Conservation (phyloP, 2,113 vertebrate species). For the Gymnorhina tibicen region DNA sequence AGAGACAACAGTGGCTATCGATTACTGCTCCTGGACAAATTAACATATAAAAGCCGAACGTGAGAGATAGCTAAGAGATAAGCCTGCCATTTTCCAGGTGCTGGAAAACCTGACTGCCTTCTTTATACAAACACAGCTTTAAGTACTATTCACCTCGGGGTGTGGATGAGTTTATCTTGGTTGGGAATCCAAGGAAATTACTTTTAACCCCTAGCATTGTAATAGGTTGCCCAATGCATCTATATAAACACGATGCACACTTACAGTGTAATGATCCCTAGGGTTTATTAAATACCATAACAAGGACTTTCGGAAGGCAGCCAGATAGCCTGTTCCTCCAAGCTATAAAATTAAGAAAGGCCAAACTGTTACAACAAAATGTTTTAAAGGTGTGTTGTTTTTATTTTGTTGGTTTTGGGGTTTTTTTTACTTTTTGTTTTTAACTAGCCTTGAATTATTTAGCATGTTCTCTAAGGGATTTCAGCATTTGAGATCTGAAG, state of each 20-base stretch:
- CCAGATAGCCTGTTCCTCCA: neutral
- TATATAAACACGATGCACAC: slow-evolving; percentile 14
- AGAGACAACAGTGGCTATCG: neutral
- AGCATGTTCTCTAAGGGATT: neutral
- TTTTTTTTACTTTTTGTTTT: neutral
- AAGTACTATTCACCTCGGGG: slow-evolving; percentile 29
- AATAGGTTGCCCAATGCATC: slow-evolving; percentile 12
- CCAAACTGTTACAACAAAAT: neutral
- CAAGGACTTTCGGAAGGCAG: slow-evolving; percentile 3
- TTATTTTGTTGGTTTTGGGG: neutral
- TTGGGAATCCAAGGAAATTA: slow-evolving; percentile 35
- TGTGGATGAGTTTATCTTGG: slow-evolving; percentile 42
- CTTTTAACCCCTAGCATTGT: slow-evolving; percentile 36
- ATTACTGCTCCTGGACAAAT: neutral
- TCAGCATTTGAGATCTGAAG: neutral
- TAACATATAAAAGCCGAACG: slow-evolving; percentile 45
- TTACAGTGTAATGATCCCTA: neutral
- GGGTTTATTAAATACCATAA: slow-evolving; percentile 41
- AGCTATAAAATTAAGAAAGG: slow-evolving; percentile 6
- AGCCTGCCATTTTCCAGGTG: slow-evolving; percentile 51
- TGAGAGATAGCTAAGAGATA: slow-evolving; percentile 52
- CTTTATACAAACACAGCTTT: slow-evolving; percentile 58
- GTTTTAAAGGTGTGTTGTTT: neutral
- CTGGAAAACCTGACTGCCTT: slow-evolving; percentile 36
- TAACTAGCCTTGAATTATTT: neutral